Conservation (phyloP, 2,888 invertebrate genomes). For the Oligia fasciuncula region DNA sequence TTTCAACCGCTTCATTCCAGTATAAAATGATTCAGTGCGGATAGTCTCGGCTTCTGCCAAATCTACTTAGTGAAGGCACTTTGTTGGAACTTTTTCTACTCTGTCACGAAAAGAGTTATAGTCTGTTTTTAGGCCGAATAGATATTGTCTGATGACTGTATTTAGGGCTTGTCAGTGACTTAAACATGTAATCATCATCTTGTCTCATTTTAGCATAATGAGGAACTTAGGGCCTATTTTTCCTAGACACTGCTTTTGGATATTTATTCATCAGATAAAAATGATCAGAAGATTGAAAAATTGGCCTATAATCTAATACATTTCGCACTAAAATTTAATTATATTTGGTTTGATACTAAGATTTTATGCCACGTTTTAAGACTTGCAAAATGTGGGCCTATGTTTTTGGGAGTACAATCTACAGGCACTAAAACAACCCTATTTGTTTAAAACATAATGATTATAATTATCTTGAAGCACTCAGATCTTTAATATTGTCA, state of each 20-base stretch:
- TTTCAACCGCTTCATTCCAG: conserved; percentile 56
- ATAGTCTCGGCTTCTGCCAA: conserved; percentile 71
- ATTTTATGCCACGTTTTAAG: neutral
- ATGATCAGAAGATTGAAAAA: neutral
- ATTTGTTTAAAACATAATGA: neutral
- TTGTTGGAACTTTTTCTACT: conserved; percentile 63
- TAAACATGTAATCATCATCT: neutral
- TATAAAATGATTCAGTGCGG: conserved; percentile 69
- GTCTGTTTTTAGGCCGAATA: conserved; percentile 5
- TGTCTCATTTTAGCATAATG: neutral
- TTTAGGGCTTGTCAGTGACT: neutral
- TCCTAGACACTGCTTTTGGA: neutral
- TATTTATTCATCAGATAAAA: neutral
- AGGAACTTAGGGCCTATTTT: neutral
- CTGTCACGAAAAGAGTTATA: conserved; percentile 25
- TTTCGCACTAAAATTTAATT: neutral
- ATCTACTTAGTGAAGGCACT: conserved; percentile 79
- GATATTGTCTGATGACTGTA: conserved; percentile 8
- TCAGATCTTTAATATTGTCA: neutral
- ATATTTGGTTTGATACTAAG: neutral
- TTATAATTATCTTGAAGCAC: neutral
- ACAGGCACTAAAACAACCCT: neutral
- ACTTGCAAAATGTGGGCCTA: neutral
- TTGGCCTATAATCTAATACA: neutral
- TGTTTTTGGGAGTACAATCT: neutral